A percentile compares a stretch with the other conserved stretches of the same genome.
phyloP scores from a whole-genome alignment of 2,888 invertebrate species.

The Trichacis sp. region DNA sequence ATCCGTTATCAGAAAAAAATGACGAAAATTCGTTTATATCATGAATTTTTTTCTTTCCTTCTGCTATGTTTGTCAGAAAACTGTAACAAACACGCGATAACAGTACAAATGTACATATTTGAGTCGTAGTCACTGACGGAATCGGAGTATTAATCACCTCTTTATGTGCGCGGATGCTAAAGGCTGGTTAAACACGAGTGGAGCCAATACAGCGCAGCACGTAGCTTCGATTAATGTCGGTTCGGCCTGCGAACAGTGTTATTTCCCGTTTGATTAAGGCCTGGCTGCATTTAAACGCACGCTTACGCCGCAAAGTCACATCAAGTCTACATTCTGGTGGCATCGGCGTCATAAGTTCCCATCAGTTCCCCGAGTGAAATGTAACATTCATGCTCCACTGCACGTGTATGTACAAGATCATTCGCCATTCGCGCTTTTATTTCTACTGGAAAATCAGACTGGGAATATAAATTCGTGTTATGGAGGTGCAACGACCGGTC shows the following conservation, averaged over 20 bases:
- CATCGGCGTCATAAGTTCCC: background rate
- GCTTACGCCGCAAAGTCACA: slow-evolving; percentile 14
- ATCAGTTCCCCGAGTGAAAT: background rate
- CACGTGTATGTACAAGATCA: too few species aligned
- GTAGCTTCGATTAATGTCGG: slow-evolving; percentile 32
- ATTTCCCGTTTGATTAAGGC: slow-evolving; percentile 19
- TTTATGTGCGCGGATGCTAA: slow-evolving; percentile 18
- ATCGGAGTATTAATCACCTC: slow-evolving; percentile 19
- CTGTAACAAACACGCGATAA: too few species aligned
- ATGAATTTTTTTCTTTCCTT: too few species aligned
- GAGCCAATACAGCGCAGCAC: slow-evolving; percentile 26
- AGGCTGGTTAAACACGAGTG: slow-evolving; percentile 30
- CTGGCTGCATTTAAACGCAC: slow-evolving; percentile 22
- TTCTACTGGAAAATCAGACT: too few species aligned
- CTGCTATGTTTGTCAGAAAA: too few species aligned
- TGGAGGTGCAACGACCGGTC: too few species aligned
- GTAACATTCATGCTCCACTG: background rate
- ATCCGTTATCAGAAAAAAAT: too few species aligned
- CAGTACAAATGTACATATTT: slow-evolving; percentile 6
- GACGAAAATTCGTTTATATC: too few species aligned
- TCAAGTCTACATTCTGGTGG: slow-evolving; percentile 12
- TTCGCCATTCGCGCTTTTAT: too few species aligned
- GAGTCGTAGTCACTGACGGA: slow-evolving; percentile 12
- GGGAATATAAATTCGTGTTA: too few species aligned
- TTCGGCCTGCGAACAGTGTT: slow-evolving; percentile 27